These are phyloP conservation scores for Ditylenchus dipsaci DNA, from an alignment of 1,140 invertebrate species.

Conservation along the genomic window DNA sequence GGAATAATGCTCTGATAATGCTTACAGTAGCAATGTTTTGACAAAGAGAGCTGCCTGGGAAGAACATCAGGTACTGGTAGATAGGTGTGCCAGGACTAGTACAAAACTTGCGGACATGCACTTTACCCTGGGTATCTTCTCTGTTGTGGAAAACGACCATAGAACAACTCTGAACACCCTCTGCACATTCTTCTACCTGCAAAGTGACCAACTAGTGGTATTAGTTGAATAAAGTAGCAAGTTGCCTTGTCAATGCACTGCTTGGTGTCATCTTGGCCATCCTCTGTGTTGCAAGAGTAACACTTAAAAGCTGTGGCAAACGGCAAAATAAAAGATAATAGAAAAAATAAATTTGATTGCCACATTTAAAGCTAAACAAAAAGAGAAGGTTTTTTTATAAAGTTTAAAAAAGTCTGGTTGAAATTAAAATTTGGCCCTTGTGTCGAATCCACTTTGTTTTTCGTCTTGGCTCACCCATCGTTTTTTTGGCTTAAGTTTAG, in stretches of 20 bases:
- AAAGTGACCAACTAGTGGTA: constrained; percentile 3
- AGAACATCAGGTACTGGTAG: constrained; percentile 44
- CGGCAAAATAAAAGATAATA: not conserved
- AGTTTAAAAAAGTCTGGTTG: too few relatives aligned
- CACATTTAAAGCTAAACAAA: too few relatives aligned
- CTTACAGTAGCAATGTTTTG: constrained; percentile 45
- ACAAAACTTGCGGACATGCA: constrained; percentile 46
- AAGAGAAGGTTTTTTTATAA: too few relatives aligned
- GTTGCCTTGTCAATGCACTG: constrained; percentile 34
- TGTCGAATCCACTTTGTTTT: too few relatives aligned
- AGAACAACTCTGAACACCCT: constrained; percentile 36
- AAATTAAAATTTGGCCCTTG: too few relatives aligned
- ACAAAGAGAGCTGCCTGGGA: constrained; percentile 39
- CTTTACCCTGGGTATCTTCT: constrained; percentile 13
- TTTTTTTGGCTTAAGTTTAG: too few relatives aligned
- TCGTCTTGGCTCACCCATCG: too few relatives aligned
- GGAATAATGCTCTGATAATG: not conserved
- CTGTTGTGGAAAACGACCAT: constrained; percentile 17
- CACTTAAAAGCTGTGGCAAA: constrained; percentile 27
- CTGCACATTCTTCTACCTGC: constrained; percentile 18
- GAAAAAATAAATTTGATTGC: not conserved
- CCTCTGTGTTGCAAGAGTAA: constrained; percentile 36
- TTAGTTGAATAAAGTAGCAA: not conserved
- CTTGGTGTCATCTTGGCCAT: constrained; percentile 34
- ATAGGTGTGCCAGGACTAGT: constrained; percentile 41